phyloP scores from a whole-genome alignment of 2,113 vertebrate genomes.

The Rhinoderma darwinii region DNA sequence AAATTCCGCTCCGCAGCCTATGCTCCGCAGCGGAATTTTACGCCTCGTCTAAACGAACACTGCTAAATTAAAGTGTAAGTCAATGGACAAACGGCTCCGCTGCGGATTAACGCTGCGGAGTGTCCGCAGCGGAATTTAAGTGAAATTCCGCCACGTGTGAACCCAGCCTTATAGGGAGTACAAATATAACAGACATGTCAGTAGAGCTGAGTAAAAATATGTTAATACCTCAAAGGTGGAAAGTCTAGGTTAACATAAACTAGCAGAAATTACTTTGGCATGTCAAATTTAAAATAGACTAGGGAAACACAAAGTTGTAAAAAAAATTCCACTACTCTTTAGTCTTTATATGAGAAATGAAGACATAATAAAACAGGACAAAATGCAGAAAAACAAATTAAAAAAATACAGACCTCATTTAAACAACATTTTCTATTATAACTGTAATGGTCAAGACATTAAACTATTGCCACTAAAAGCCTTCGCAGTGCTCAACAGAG shows the following conservation, averaged over 20 bases:
- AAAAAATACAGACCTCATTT: slow-evolving; percentile 27
- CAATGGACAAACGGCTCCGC: too few species aligned
- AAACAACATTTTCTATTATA: slow-evolving; percentile 41
- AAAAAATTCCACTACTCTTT: not conserved
- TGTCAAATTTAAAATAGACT: not conserved
- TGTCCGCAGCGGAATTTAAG: too few species aligned
- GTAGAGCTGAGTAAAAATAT: too few species aligned
- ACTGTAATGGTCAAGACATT: slow-evolving; percentile 27
- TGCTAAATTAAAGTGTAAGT: too few species aligned
- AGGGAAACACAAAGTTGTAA: not conserved
- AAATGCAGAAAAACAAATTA: slow-evolving; percentile 35
- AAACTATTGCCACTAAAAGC: slow-evolving; percentile 25
- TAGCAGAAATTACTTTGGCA: not conserved
- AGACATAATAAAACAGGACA: slow-evolving; percentile 35
- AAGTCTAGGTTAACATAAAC: not conserved
- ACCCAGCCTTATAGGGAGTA: too few species aligned
- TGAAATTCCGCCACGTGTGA: too few species aligned
- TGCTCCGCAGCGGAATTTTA: too few species aligned
- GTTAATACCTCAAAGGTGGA: too few species aligned
- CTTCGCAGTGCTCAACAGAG: slow-evolving; percentile 9
- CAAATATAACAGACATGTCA: too few species aligned
- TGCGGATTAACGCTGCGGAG: too few species aligned
- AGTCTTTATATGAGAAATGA: slow-evolving; percentile 29
- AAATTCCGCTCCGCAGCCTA: too few species aligned
- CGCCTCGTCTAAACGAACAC: too few species aligned